Evolutionary conservation across 2,113 vertebrate genomes (phyloP).

Genomic region (Prochilodus magdalenae): DNA sequence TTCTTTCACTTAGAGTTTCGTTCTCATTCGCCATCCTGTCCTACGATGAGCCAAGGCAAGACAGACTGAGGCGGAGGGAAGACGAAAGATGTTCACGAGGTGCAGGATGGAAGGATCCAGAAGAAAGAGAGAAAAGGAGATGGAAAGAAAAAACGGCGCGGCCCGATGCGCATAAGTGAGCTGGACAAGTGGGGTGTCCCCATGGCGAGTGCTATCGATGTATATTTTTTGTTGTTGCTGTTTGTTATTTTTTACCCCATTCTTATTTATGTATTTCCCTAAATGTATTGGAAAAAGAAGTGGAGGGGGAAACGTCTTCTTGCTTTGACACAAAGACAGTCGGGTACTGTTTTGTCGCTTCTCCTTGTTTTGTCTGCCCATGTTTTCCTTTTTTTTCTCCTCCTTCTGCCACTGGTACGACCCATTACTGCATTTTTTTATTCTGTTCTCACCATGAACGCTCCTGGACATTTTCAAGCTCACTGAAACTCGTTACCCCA

Average conservation of each 20-base stretch:
- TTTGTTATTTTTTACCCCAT: constrained; percentile 57
- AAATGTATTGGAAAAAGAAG: constrained; percentile 66
- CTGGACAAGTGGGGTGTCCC: constrained; percentile 23
- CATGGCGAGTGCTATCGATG: constrained; percentile 22
- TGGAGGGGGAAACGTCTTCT: neutral
- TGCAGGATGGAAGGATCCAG: constrained; percentile 53
- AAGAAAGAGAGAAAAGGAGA: constrained; percentile 38
- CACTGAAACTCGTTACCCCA: neutral
- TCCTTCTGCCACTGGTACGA: constrained; percentile 75
- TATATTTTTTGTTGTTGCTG: neutral
- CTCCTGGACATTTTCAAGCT: constrained; percentile 12
- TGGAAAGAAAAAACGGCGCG: constrained; percentile 3
- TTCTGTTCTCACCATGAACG: neutral
- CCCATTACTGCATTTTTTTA: constrained; percentile 12
- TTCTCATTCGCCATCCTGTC: constrained; percentile 66
- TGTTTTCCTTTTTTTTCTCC: constrained; percentile 40
- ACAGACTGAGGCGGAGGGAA: constrained; percentile 50
- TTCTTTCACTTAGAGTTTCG: constrained; percentile 62
- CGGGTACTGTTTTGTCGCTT: constrained; percentile 76
- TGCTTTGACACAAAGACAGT: constrained; percentile 76
- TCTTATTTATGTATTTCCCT: constrained; percentile 58
- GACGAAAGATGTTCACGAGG: constrained; percentile 67
- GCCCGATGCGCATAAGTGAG: neutral
- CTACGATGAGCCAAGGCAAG: constrained; percentile 35
- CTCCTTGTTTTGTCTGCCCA: constrained; percentile 46